Conservation (phyloP, 1,140 invertebrate species). For the Drosophila tani region DNA sequence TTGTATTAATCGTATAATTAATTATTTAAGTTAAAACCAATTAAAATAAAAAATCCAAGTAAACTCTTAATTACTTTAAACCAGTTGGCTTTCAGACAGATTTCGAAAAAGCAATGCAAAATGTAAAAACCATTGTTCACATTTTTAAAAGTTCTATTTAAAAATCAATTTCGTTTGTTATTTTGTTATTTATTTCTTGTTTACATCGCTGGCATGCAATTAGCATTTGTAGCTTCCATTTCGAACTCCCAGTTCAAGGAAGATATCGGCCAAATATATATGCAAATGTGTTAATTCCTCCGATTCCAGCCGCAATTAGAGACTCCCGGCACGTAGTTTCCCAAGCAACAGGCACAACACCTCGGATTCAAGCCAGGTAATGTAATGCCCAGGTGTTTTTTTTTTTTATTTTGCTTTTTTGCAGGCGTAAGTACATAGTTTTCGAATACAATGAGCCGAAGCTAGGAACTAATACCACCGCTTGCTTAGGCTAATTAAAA, state of each 20-base stretch:
- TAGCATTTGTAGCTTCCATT: not conserved
- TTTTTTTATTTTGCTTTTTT: not conserved
- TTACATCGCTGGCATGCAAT: not conserved
- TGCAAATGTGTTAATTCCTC: conserved; percentile 29
- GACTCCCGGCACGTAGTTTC: conserved; percentile 7
- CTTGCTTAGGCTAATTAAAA: conserved; percentile 34
- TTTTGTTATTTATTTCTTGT: not conserved
- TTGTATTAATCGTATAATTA: not conserved
- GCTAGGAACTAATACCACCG: conserved; percentile 6
- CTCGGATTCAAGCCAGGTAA: conserved; percentile 2
- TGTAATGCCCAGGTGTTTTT: conserved; percentile 32
- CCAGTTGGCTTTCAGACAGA: too few relatives aligned
- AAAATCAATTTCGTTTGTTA: not conserved
- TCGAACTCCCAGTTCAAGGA: conserved; percentile 12
- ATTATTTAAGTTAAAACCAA: not conserved
- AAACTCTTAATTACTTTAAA: too few relatives aligned
- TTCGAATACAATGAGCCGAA: conserved; percentile 14
- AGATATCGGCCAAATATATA: conserved; percentile 9
- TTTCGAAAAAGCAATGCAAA: too few relatives aligned
- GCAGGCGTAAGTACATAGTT: not conserved
- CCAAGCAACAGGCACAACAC: conserved; percentile 6
- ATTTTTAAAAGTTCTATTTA: not conserved
- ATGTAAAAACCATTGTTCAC: not conserved
- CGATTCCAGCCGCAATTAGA: conserved; percentile 22
- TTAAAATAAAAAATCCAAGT: not conserved